Conservation (phyloP, 2,797 vertebrate species). For the Pristis pectinata region DNA sequence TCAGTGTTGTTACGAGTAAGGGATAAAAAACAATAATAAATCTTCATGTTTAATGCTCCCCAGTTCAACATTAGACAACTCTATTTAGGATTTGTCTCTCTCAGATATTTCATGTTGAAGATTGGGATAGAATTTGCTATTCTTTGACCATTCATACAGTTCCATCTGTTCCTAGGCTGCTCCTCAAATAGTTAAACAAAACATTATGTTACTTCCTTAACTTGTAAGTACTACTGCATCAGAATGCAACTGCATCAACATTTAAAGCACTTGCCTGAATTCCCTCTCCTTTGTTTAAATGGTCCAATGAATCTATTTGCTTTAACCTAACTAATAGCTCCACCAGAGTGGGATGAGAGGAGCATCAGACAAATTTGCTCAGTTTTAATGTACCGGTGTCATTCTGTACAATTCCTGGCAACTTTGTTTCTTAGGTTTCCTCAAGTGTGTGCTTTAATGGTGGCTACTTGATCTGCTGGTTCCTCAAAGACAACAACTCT, state of each 20-base stretch:
- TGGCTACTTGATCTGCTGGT: not conserved
- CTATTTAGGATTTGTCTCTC: not conserved
- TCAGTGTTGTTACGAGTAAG: too few species aligned
- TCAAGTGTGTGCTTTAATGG: not conserved
- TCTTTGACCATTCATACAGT: too few species aligned
- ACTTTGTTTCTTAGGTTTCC: not conserved
- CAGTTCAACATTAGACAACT: not conserved
- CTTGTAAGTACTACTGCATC: not conserved
- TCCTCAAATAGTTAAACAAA: not conserved
- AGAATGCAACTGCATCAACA: not conserved
- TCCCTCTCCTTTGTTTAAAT: not conserved
- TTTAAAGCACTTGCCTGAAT: not conserved
- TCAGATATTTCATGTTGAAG: not conserved
- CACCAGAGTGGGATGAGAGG: not conserved
- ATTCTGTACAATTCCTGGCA: not conserved
- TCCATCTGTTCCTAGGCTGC: too few species aligned
- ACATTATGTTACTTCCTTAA: not conserved
- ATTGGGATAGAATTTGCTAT: not conserved
- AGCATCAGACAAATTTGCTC: not conserved
- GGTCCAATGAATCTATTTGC: not conserved
- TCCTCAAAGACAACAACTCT: not conserved
- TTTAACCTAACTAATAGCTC: not conserved
- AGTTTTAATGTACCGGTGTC: not conserved
- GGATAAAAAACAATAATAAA: too few species aligned
- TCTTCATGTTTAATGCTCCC: not conserved